Base-by-base conservation (phyloP, 2,888 invertebrate genomes). In the Quadriops clusia region DNA sequence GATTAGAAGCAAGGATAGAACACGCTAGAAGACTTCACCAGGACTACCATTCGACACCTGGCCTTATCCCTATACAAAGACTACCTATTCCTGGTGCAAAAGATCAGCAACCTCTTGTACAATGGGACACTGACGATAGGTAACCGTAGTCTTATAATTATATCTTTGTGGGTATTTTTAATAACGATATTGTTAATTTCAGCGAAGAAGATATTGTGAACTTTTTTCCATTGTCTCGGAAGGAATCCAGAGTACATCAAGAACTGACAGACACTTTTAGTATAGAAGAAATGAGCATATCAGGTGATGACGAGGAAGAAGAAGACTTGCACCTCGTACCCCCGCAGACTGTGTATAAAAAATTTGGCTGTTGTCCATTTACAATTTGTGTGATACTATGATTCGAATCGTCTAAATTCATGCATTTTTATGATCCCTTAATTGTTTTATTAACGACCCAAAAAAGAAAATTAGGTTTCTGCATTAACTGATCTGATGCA, bases 231-330 rank as follows among this genome's bases (percentile, higher is more conserved):
- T 50, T 68, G 24, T 54, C 58, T 2, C 47, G 58, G 22, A 60
- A 60, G 39, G 61, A 61, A 42, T 52, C 54, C 17, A 46, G 55
- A 36, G 49, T 53, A 18, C 65, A 68, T 36, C 64, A 64, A 41
- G 69, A 70, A 47, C 59, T 72, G 30, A 68, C 69, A n/a, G 68
- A 71, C 46, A 72, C 72, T 38, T 63, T 73, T 43, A 70, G 70
- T 39, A 70, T 72, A 53, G 72, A 72, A 57, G 69, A 72, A 51
- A 65, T 72, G 57, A 71, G 70, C 56, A 62, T 72, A 50, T 71
- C 70, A 35, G 69, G 68, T 3, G 61, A 56, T 28, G 49, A 49
- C 11, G 63, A 63, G 30, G 60, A 61, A 38, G 60, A 60, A 40
- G 63, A 63, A 40, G 63, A 64, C 41, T 46, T 63, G 28, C 60